phyloP scores from a whole-genome alignment of 1,140 invertebrate genomes.

The Lasioglossum albipes region DNA sequence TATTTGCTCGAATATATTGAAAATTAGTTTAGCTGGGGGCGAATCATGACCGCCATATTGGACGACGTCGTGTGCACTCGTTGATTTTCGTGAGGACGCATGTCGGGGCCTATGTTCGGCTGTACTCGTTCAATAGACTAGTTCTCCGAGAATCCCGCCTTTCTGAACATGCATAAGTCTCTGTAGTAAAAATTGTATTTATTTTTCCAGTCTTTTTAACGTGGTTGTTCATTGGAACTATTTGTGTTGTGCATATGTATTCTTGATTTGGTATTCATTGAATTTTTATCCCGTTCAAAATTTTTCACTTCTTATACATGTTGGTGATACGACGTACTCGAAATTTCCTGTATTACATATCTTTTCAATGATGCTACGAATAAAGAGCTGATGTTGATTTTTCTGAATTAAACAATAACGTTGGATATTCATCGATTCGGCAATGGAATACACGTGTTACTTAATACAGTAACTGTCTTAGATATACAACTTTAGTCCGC shows the following conservation, averaged over 20 bases:
- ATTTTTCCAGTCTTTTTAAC: neutral
- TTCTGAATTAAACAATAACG: neutral
- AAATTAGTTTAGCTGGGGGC: constrained; percentile 8
- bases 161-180: constrained; percentile 14
- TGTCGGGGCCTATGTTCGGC: constrained; percentile 51
- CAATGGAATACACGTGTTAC: neutral
- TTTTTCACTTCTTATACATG: neutral
- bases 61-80: constrained; percentile 39
- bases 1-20: neutral
- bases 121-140: constrained; percentile 46
- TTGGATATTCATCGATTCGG: neutral
- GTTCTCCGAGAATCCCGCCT: constrained; percentile 29
- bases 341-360: neutral
- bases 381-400: neutral
- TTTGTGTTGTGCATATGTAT: constrained; percentile 9
- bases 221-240: neutral
- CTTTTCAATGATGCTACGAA: neutral
- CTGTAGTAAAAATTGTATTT: constrained; percentile 4
- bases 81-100: constrained; percentile 43
- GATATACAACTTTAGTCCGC: constrained; percentile 15
- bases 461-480: constrained; percentile 13
- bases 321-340: neutral
- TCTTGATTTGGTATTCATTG: constrained; percentile 5
- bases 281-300: neutral
- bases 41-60: constrained; percentile 42